Percentiles rank a stretch among this genome's conserved stretches.
Conservation (phyloP, 2,888 invertebrate species). For the Hyles lineata region DNA sequence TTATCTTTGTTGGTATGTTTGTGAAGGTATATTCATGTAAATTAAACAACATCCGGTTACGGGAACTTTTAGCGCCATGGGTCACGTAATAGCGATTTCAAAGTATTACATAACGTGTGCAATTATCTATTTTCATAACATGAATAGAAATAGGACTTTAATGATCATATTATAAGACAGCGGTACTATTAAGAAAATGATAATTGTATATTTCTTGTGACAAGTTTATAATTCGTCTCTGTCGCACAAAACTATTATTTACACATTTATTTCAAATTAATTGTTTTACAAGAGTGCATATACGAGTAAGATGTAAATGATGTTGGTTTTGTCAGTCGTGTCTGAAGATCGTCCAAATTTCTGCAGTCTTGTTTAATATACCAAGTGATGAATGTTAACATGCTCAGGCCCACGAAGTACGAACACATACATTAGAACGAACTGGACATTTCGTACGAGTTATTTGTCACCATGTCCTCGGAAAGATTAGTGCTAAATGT, state of each 20-base stretch:
- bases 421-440: neutral
- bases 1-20: neutral
- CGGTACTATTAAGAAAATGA: neutral
- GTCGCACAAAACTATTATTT: neutral
- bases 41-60: neutral
- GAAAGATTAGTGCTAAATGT: conserved; percentile 16
- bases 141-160: neutral
- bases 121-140: neutral
- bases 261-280: neutral
- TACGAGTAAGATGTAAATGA: conserved; percentile 3
- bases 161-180: neutral
- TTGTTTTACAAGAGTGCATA: neutral
- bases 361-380: neutral
- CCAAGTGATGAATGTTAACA: conserved; percentile 5
- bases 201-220: neutral
- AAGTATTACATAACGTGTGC: neutral
- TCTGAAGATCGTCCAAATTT: conserved; percentile 11
- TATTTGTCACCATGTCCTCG: conserved; percentile 6
- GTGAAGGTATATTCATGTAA: neutral
- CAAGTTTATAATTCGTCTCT: neutral
- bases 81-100: neutral
- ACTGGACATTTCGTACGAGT: neutral
- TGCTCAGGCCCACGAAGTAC: neutral
- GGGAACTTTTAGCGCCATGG: neutral
- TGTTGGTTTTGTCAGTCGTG: neutral